A percentile compares a stretch with the other conserved stretches of the same genome.
Conservation (phyloP, 2,797 vertebrate genomes). For the Triplophysa yarkandensis region DNA sequence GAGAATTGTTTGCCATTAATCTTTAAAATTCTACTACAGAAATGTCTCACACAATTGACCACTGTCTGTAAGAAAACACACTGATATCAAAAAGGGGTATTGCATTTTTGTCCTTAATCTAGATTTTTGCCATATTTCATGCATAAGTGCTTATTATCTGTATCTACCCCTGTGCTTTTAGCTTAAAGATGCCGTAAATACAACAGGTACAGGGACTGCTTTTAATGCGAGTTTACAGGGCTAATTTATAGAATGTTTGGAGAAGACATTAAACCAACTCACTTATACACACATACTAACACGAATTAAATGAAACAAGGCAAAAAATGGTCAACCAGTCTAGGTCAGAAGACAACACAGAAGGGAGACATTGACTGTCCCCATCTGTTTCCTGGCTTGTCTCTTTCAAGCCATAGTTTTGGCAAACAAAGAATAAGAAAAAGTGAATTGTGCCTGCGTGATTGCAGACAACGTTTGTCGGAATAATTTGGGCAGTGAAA, state of each 20-base stretch:
- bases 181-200: neutral
- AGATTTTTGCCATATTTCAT: slow-evolving; percentile 12
- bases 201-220: neutral
- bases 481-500: slow-evolving; percentile 38
- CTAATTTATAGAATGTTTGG: slow-evolving; percentile 15
- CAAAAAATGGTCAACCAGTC: slow-evolving; percentile 30
- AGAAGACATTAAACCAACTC: slow-evolving; percentile 3
- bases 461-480: slow-evolving; percentile 4
- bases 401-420: slow-evolving; percentile 32
- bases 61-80: slow-evolving; percentile 20
- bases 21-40: neutral
- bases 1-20: slow-evolving; percentile 5
- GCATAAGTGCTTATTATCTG: slow-evolving; percentile 20
- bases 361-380: slow-evolving; percentile 30
- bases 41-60: slow-evolving; percentile 4
- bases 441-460: slow-evolving; percentile 7
- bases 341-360: slow-evolving; percentile 13
- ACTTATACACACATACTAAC: slow-evolving; percentile 5
- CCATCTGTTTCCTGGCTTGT: slow-evolving; percentile 38
- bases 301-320: slow-evolving; percentile 21
- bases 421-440: slow-evolving; percentile 16
- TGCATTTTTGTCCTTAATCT: slow-evolving; percentile 20
- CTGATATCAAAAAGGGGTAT: slow-evolving; percentile 4
- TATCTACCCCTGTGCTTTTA: slow-evolving; percentile 33
- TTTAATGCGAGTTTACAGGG: neutral